These are phyloP conservation scores for Bombus terrestris DNA, from an alignment of 1,140 invertebrate genomes.

Conservation along the genomic window DNA sequence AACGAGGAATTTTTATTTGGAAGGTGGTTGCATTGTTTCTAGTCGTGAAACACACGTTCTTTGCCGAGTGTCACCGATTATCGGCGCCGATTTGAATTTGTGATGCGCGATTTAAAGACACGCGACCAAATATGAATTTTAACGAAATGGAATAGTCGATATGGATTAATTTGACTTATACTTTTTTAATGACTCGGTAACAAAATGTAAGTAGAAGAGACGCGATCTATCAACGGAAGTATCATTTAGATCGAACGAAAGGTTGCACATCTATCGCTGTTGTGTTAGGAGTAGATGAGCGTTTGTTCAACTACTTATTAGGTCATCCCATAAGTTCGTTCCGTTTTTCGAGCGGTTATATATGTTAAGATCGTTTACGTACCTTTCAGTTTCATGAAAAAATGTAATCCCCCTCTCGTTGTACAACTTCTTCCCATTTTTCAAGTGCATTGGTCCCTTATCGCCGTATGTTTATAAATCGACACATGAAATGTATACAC, in stretches of 20 bases:
- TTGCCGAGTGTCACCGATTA: neutral
- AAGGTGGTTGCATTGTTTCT: neutral
- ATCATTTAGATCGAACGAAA: no score
- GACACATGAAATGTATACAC: no score
- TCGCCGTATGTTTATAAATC: no score
- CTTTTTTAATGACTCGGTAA: neutral
- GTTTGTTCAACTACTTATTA: neutral
- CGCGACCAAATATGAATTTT: neutral
- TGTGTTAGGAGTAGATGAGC: neutral
- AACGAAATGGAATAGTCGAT: neutral
- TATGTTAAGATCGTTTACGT: no score
- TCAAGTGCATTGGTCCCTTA: no score
- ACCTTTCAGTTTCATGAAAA: no score
- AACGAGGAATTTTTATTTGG: neutral
- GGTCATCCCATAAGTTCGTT: no score
- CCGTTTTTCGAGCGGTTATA: no score
- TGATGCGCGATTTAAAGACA: neutral
- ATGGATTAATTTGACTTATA: neutral
- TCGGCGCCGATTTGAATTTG: conserved; percentile 16
- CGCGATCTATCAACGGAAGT: neutral
- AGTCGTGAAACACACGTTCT: no score
- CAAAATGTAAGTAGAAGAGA: neutral
- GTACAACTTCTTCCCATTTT: no score
- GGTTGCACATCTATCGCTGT: neutral
- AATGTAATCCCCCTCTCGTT: no score